Base-by-base conservation (phyloP, 2,113 vertebrate species). In the Glaucomys volans region DNA sequence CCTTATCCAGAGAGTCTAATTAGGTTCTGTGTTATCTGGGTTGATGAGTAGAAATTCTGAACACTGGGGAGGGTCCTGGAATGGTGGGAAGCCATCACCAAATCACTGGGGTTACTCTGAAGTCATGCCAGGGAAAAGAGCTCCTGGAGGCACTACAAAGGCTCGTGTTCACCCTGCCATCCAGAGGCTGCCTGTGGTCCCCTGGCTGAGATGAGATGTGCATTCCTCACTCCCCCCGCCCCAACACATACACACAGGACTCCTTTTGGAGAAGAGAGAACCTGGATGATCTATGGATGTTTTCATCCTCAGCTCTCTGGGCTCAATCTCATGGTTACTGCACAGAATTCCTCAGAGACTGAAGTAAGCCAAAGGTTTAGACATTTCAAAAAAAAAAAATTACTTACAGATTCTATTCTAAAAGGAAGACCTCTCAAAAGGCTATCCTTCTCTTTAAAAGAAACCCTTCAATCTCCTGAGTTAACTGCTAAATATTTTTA, bases 361-460 rank as follows among this genome's bases (percentile, higher is more conserved):
- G 69, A 89, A 92, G 79, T 82, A 93, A 96, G 89, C 95, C 95
- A 91, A 90, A 86, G 79, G 77, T 87, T 96, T 95, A 96, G 82
- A 95, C 57, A 75, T 88, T 97, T 96, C 82, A 94, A 89, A 92
- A 90, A 89, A 97, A n/a, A 97, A 89, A 97, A 96, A 97, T 97
- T 93, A 83, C 77, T 96, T 84, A 66, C 82, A 92, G 93, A 94
- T 94, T 91, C 83, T 93, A 26, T 95, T 88, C 80, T 80, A 82
- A 94, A 87, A 94, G 40, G 77, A 89, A 95, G 64, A 62, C 57
- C 50, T 94, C 71, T 95, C 64, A 59, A 88, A 96, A 94, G 82
- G 18, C 59, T 67, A 77, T 94, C 67, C 30, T 47, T 84, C 14
- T 91, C 30, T 92, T 64, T 81, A 81, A 86, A 89, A 87, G 50